Conservation (phyloP, 2,888 invertebrate genomes). For the Rhagium mordax region DNA sequence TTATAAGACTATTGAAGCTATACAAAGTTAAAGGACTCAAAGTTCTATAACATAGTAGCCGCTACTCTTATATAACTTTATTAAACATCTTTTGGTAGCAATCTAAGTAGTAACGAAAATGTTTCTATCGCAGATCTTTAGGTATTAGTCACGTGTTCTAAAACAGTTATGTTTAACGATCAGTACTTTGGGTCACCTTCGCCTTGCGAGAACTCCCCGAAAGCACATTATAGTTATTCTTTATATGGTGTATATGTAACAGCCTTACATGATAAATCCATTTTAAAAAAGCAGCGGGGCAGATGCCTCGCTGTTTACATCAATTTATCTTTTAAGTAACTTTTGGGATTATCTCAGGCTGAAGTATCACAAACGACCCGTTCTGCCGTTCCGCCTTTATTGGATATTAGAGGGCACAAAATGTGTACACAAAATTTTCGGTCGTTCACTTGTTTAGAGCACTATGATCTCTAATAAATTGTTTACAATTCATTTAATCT, state of each 20-base stretch:
- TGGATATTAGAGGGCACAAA: not conserved
- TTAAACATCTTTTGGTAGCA: no score
- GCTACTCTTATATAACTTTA: no score
- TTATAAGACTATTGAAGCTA: no score
- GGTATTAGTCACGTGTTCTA: no score
- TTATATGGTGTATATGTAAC: not conserved
- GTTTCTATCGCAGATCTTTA: no score
- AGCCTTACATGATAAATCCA: slow-evolving; percentile 23
- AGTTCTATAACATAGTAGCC: no score
- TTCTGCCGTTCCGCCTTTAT: not conserved
- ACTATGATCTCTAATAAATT: not conserved
- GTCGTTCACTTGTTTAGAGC: not conserved
- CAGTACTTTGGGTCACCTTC: no score
- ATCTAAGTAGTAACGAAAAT: no score
- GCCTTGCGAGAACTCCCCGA: not conserved
- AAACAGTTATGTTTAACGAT: no score
- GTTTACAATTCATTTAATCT: not conserved
- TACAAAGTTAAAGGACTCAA: no score
- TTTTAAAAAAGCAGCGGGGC: slow-evolving; percentile 14
- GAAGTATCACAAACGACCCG: not conserved
- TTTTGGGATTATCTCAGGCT: not conserved
- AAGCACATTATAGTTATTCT: not conserved
- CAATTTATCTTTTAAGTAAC: slow-evolving; percentile 18
- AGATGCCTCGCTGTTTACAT: not conserved
- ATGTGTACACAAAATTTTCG: not conserved